A percentile compares a stretch with the other conserved stretches of the same genome.
Evolutionary conservation across 1,140 invertebrate species (phyloP).

Genomic region (Pinna nobilis): DNA sequence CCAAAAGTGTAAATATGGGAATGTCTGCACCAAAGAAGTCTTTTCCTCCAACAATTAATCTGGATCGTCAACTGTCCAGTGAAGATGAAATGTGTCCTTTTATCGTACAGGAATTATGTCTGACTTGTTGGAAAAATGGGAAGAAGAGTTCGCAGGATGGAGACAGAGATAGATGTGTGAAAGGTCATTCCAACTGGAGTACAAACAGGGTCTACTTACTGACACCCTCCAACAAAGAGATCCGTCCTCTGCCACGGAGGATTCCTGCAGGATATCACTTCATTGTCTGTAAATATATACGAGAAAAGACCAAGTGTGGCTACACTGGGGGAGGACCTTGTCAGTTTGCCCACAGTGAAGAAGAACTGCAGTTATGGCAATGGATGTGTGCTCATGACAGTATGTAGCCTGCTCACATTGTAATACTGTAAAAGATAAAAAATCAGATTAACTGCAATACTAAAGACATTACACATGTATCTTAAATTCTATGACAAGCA

Average conservation of each 20-base stretch:
- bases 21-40: background rate
- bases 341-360: constrained; percentile 92
- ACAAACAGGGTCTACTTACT: constrained; percentile 57
- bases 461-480: no score
- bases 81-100: constrained; percentile 42
- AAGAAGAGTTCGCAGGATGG: constrained; percentile 56
- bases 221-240: constrained; percentile 54
- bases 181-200: constrained; percentile 59
- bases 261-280: constrained; percentile 58
- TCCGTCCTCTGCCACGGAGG: constrained; percentile 55
- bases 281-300: constrained; percentile 60
- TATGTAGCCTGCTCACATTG: constrained; percentile 45
- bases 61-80: constrained; percentile 1
- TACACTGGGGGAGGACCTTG: constrained; percentile 85
- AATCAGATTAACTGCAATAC: no score
- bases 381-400: constrained; percentile 63
- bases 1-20: background rate
- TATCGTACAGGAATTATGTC: constrained; percentile 52
- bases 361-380: constrained; percentile 84
- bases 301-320: constrained; percentile 57
- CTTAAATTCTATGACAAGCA: no score
- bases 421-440: no score
- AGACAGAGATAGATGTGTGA: constrained; percentile 58
- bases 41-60: background rate
- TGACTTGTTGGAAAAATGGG: constrained; percentile 61